Evolutionary conservation across 1,140 invertebrate species (phyloP), one percentile per base, ranked within the genome.

Genomic region (Rhyzopertha dominica): DNA sequence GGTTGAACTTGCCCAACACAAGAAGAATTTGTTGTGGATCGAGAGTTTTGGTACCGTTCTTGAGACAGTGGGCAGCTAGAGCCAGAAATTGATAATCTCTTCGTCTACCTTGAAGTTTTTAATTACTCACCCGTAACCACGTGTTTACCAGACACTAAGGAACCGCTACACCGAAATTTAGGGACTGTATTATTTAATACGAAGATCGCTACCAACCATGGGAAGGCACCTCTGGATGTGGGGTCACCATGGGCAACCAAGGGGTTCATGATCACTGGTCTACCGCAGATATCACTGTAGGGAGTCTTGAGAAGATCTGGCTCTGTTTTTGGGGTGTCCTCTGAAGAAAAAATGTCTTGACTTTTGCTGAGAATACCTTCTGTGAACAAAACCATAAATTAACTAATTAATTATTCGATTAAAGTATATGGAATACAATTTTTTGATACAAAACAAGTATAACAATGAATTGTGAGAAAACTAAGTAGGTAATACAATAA

Each of bases 111-210:
- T n/a, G n/a, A n/a, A n/a, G n/a, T n/a, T n/a, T n/a, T n/a, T n/a
- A n/a, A n/a, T 28, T 22, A n/a, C 35, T 42, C 49, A 61, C 58
- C 76, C 41, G 74, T 74, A 16, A 80, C 55, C 17, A 79, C 66
- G 49, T 75, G 72, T 2, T 65, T 65, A 8, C 67, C 51, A 1
- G 76, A 78, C 12, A 79, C 61, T n/a, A 80, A 56, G 2, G 74
- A 74, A 0, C 74, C 76, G 8, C 72, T 69, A 49, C 77, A 80
- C 9, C 77, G 76, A 51, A 77, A 82, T 10, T 68, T 65, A 1
- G 76, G 56, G 2, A 67, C 58, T 2, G 60, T 62, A 4, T 61
- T 52, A 17, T 62, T 69, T 0, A 62, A 61, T 25, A 72, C 49
- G 36, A 73, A 76, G 12, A 78, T 63, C 0, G 73, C 74, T 1